Evolutionary conservation across 2,888 invertebrate genomes (phyloP).

Genomic region (Orchesellides sinensis): DNA sequence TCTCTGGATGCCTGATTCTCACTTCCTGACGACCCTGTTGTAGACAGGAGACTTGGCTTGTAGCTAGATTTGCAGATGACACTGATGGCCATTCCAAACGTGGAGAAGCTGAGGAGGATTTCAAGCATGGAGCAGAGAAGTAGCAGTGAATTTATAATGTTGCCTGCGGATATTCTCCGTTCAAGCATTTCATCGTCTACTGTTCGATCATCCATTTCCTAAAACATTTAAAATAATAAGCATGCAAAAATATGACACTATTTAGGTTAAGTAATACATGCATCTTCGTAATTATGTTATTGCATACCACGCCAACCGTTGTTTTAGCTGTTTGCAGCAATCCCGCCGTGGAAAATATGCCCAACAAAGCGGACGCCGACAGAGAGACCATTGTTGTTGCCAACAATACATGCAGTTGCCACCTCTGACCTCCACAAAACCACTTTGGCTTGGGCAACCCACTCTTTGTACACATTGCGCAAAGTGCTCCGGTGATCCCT

Average conservation of each 20-base stretch:
- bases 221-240: neutral
- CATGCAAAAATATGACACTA: neutral
- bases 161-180: conserved; percentile 63
- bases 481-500: conserved; percentile 69
- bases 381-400: conserved; percentile 65
- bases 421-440: conserved; percentile 70
- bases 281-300: neutral
- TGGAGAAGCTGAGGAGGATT: conserved; percentile 70
- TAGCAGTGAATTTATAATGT: conserved; percentile 70
- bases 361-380: conserved; percentile 62
- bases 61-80: conserved; percentile 60
- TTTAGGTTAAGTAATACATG: neutral
- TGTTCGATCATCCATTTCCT: conserved; percentile 49
- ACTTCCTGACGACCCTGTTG: conserved; percentile 68
- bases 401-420: conserved; percentile 69
- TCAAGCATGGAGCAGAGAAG: conserved; percentile 67
- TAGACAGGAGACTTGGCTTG: conserved; percentile 58
- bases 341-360: conserved; percentile 71
- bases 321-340: conserved; percentile 69
- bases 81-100: conserved; percentile 69
- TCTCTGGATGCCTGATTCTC: conserved; percentile 64
- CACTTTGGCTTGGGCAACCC: conserved; percentile 65
- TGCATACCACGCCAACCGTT: conserved; percentile 55
- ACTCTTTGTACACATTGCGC: conserved; percentile 71
- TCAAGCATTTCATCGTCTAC: conserved; percentile 67